Conservation (phyloP, 2,113 vertebrate species). For the Prinia subflava region DNA sequence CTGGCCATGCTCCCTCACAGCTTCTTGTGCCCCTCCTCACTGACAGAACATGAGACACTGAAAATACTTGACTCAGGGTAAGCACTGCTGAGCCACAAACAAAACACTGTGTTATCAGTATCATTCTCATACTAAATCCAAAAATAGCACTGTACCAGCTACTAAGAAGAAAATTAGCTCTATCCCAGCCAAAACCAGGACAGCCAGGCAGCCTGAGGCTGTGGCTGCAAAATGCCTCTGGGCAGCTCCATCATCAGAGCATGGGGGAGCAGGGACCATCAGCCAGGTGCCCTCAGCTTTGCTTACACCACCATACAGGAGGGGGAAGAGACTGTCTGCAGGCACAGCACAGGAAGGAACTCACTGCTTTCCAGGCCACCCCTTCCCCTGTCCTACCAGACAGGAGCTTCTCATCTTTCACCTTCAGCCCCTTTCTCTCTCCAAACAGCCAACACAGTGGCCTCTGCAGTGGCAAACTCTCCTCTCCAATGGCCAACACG, state of each 20-base stretch:
- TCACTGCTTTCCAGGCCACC: neutral
- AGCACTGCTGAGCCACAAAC: neutral
- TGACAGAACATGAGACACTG: neutral
- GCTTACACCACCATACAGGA: accelerated
- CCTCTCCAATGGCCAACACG: neutral
- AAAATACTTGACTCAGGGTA: neutral
- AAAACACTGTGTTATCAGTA: neutral
- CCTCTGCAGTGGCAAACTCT: neutral
- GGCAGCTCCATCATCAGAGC: neutral
- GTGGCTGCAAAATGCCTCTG: neutral
- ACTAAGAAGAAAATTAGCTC: neutral
- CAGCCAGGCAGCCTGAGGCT: neutral
- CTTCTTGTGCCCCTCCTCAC: neutral
- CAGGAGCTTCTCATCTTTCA: neutral
- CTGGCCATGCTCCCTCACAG: neutral
- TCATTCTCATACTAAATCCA: neutral
- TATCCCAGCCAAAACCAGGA: neutral
- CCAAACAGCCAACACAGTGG: neutral
- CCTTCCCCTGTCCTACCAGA: neutral
- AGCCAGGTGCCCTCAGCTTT: neutral
- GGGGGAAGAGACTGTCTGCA: neutral
- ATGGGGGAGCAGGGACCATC: accelerated
- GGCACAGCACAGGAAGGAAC: neutral
- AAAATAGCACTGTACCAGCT: neutral
- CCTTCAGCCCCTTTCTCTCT: neutral